Evolutionary conservation across 1,140 invertebrate genomes (phyloP).

Genomic region (Brachionus manjavacas): DNA sequence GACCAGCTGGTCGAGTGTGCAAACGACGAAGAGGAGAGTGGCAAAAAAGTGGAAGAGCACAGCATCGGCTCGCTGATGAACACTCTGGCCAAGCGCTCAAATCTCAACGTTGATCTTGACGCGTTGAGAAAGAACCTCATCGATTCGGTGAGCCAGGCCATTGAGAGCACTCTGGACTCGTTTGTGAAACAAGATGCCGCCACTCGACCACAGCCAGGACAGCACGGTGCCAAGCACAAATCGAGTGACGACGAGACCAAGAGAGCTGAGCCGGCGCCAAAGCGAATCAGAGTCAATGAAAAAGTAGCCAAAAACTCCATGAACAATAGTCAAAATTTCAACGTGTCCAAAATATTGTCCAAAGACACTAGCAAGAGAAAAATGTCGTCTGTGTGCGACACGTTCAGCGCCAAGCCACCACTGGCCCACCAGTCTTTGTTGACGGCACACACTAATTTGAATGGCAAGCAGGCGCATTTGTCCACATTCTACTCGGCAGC

Average conservation of each 20-base stretch:
- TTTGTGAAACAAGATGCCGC: background rate
- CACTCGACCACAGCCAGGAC: too few relatives aligned
- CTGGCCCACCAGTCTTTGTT: background rate
- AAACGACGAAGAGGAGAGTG: background rate
- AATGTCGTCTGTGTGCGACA: too few relatives aligned
- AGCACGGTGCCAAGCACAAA: background rate
- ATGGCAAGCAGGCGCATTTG: background rate
- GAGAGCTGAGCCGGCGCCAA: background rate
- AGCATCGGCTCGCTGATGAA: slow-evolving; percentile 8
- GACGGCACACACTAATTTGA: background rate
- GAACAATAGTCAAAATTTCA: slow-evolving; percentile 33
- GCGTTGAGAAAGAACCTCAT: background rate
- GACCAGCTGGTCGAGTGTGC: background rate
- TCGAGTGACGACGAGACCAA: too few relatives aligned
- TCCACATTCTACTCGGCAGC: background rate
- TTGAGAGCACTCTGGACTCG: slow-evolving; percentile 1
- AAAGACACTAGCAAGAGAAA: background rate
- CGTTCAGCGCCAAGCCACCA: background rate
- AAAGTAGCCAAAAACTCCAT: background rate
- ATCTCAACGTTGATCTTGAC: background rate
- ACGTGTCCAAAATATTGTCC: slow-evolving; percentile 14
- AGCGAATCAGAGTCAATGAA: slow-evolving; percentile 6
- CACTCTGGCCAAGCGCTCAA: background rate
- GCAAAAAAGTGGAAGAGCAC: background rate
- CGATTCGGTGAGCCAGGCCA: background rate